Conservation (phyloP, 2,113 vertebrate genomes). For the Aphelocoma coerulescens region DNA sequence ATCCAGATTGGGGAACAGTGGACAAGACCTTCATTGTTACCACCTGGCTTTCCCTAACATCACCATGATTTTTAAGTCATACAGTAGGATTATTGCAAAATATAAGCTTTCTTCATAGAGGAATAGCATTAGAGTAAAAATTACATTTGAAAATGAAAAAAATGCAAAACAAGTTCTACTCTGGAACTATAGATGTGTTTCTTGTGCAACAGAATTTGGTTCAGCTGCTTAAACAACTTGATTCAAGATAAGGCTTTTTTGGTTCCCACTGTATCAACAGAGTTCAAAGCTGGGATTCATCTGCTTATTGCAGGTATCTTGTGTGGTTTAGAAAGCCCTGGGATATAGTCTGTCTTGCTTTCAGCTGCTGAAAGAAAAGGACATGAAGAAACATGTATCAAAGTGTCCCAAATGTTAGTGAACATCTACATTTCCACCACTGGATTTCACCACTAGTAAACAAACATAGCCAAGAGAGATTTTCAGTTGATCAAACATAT, state of each 20-base stretch:
- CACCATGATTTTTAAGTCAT: background rate
- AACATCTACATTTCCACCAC: background rate
- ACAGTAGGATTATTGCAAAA: background rate
- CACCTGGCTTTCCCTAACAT: background rate
- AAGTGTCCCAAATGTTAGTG: background rate
- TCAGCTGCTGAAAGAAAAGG: background rate
- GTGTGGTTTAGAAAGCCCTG: background rate
- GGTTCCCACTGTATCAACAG: background rate
- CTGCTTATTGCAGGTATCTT: background rate
- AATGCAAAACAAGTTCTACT: fast-evolving
- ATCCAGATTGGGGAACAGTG: background rate
- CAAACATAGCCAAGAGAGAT: background rate
- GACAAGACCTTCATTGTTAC: background rate
- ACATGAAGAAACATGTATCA: background rate
- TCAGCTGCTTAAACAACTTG: background rate
- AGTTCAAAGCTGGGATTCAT: background rate
- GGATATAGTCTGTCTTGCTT: background rate
- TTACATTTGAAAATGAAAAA: fast-evolving
- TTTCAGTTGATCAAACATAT: background rate
- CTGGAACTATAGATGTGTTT: background rate
- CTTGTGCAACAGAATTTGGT: background rate
- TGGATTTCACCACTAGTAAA: background rate
- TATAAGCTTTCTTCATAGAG: background rate
- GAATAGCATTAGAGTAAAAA: background rate
- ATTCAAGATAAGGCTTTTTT: background rate